Conservation (phyloP, 2,888 invertebrate species). For the Apoderus coryli region DNA sequence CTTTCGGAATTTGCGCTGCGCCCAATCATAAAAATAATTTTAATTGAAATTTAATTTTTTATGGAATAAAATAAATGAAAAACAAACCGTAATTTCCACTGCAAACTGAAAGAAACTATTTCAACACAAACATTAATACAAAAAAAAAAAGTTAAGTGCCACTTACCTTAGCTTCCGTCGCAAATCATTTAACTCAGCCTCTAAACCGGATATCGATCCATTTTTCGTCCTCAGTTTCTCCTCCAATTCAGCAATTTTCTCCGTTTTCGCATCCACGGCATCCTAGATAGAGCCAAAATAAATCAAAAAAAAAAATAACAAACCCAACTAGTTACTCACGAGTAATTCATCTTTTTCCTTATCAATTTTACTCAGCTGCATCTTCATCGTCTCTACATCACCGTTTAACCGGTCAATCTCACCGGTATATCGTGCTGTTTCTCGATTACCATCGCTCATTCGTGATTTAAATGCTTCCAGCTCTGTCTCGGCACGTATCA, state of each 20-base stretch:
- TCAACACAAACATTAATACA: conserved; percentile 8
- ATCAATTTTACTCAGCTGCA: conserved; percentile 48
- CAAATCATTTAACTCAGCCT: conserved; percentile 40
- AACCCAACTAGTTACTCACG: conserved; percentile 29
- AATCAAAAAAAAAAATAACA: conserved; percentile 4
- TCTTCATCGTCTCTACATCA: conserved; percentile 48
- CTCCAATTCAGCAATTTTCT: conserved; percentile 48
- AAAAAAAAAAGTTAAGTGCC: conserved; percentile 4
- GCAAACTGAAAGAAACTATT: conserved; percentile 20
- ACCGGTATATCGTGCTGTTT: conserved; percentile 33
- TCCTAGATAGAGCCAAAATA: conserved; percentile 33
- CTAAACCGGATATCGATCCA: conserved; percentile 38
- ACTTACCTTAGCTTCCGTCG: conserved; percentile 41
- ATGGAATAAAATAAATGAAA: conserved; percentile 8
- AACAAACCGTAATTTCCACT: conserved; percentile 19
- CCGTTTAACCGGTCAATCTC: conserved; percentile 45
- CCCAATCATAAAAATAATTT: no score
- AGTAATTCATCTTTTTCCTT: conserved; percentile 53
- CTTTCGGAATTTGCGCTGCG: no score
- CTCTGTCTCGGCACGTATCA: conserved; percentile 48
- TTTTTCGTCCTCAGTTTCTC: conserved; percentile 47
- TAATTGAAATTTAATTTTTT: no score
- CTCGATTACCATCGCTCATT: conserved; percentile 17
- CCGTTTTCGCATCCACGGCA: conserved; percentile 58
- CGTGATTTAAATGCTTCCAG: conserved; percentile 43